These are phyloP conservation scores for Onychostoma macrolepis DNA, from an alignment of 2,113 vertebrate species.

Conservation along the genomic window DNA sequence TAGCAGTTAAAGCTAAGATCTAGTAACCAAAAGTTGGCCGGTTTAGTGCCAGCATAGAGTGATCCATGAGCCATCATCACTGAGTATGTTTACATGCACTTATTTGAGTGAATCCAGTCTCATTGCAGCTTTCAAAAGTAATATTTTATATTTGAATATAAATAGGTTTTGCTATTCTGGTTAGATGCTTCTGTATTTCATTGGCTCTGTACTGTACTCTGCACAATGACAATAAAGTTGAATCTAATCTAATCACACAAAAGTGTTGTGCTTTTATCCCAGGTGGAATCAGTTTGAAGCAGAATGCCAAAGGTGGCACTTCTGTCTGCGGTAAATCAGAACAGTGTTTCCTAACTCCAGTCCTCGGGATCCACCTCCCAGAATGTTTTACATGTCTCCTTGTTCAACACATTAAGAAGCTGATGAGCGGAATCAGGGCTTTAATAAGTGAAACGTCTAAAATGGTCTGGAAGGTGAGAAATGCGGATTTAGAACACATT, in stretches of 20 bases:
- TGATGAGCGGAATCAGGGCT: too few relatives aligned
- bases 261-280: background rate
- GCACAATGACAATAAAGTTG: slow-evolving; percentile 26
- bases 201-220: slow-evolving; percentile 11
- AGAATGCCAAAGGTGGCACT: background rate
- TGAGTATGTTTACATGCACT: slow-evolving; percentile 9
- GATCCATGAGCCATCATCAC: slow-evolving; percentile 1
- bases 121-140: background rate
- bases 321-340: too few relatives aligned
- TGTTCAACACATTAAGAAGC: too few relatives aligned
- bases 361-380: too few relatives aligned
- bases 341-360: too few relatives aligned
- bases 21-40: background rate
- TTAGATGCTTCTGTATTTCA: background rate
- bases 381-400: too few relatives aligned
- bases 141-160: slow-evolving; percentile 16
- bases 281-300: background rate
- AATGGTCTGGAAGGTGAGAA: too few relatives aligned
- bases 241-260: background rate
- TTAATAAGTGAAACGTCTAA: too few relatives aligned
- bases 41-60: background rate
- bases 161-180: background rate
- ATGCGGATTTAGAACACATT: too few relatives aligned
- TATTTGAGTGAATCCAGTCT: background rate
- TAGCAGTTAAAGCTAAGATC: background rate